Conservation (phyloP, 2,113 vertebrate genomes). For the Lycocorax pyrrhopterus region DNA sequence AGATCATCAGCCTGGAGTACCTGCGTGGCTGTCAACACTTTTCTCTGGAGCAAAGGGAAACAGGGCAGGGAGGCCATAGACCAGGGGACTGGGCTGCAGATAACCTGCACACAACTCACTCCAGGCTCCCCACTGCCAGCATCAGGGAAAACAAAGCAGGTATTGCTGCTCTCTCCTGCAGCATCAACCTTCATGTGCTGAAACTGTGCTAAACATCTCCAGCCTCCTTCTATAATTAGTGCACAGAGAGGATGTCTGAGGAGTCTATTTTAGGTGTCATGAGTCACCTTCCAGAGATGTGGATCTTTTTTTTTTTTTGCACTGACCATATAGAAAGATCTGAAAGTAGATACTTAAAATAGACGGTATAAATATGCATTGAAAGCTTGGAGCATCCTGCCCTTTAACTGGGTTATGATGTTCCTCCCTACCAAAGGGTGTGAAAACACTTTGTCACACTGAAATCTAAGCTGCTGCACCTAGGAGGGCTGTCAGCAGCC, state of each 20-base stretch:
- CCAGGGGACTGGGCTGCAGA: neutral
- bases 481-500: neutral
- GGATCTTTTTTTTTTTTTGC: neutral
- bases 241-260: constrained; percentile 22
- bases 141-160: neutral
- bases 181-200: neutral
- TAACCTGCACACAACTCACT: neutral
- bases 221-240: constrained; percentile 41
- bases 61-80: neutral
- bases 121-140: neutral
- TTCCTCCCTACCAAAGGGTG: constrained; percentile 26
- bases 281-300: constrained; percentile 35
- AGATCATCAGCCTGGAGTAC: neutral
- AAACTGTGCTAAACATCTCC: neutral
- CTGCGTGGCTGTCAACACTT: accelerated
- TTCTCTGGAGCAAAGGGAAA: neutral
- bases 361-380: constrained; percentile 28
- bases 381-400: constrained; percentile 7
- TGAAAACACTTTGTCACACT: constrained; percentile 47
- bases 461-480: constrained; percentile 26
- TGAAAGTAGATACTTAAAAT: constrained; percentile 30
- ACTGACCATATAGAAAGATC: constrained; percentile 45
- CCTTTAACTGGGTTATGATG: constrained; percentile 56
- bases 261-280: constrained; percentile 34
- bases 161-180: neutral